Percentiles rank a stretch among this genome's conserved stretches.
phyloP scores from a whole-genome alignment of 1,140 invertebrate species.

The Drosophila santomea region DNA sequence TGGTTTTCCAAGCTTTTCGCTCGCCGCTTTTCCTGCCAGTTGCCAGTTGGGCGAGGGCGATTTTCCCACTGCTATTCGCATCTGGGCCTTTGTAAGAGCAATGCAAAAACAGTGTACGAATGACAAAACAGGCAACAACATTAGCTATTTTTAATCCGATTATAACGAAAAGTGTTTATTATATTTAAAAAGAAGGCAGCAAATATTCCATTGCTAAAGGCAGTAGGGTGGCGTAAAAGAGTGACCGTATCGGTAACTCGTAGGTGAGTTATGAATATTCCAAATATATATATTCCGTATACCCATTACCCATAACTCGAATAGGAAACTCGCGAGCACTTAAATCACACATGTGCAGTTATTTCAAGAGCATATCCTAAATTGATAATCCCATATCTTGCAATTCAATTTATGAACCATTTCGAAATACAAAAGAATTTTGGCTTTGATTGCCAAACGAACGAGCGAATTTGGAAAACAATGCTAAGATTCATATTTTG shows the following conservation, averaged over 20 bases:
- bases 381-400: slow-evolving; percentile 40
- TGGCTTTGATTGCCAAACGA: slow-evolving; percentile 35
- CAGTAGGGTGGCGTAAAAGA: slow-evolving; percentile 62
- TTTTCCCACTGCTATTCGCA: slow-evolving; percentile 24
- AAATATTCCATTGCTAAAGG: slow-evolving; percentile 58
- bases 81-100: slow-evolving; percentile 42
- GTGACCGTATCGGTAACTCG: slow-evolving; percentile 18
- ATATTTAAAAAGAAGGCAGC: slow-evolving; percentile 71
- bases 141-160: slow-evolving; percentile 80
- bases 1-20: slow-evolving; percentile 47
- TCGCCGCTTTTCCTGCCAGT: slow-evolving; percentile 18
- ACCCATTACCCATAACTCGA: neutral
- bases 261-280: slow-evolving; percentile 2
- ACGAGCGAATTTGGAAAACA: slow-evolving; percentile 21
- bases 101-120: slow-evolving; percentile 50
- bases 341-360: slow-evolving; percentile 10
- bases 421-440: slow-evolving; percentile 35
- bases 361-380: slow-evolving; percentile 41
- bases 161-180: slow-evolving; percentile 76
- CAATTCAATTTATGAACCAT: slow-evolving; percentile 34
- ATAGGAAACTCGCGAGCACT: neutral
- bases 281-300: too few relatives aligned
- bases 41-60: slow-evolving; percentile 14
- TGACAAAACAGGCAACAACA: slow-evolving; percentile 47
- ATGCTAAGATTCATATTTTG: slow-evolving; percentile 38